Evolutionary conservation across 1,140 invertebrate genomes (phyloP), one percentile per base, ranked within the genome.

Genomic region (Aricia agestis): DNA sequence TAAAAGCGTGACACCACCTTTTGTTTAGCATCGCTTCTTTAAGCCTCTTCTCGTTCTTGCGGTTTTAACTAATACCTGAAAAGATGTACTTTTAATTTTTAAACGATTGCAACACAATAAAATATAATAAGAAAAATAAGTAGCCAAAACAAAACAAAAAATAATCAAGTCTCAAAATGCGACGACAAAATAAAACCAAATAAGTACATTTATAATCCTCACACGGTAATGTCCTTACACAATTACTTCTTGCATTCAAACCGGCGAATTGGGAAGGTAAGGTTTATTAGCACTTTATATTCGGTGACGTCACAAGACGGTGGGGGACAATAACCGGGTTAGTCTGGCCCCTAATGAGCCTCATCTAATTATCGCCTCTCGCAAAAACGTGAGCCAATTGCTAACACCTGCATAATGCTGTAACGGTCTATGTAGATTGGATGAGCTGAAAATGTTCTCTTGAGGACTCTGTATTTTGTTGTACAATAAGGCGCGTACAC

Each of bases 391-490:
- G 79, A 79, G 73, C n/a, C 77, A 74, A 59, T 74, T 81, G 77
- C 76, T 79, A 81, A 81, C 79, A 81, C 79, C 79, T 81, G 79
- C 73, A 80, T 81, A 74, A 79, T 79, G 67, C 70, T 68, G 69
- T 66, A 58, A 68, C 73, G 66, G 36, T 25, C 59, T 11, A 19
- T 63, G 59, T 63, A 19, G 59, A 19, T 63, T 19, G 59, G 18
- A 19, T 19, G 18, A 63, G 18, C 10, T 18, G 10, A 9, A 52
- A 52, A 52, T 52, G 45, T 52, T 15, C 45, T 52, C 45, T 52
- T 52, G 45, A 52, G 45, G 13, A 52, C 13, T 36, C 36, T 36
- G 36, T 36, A 36, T 36, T 36, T 7, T 36, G 36, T 7, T 36
- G 36, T 36, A 36, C 9, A 59, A 59, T 59, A 18, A 6, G n/a